phyloP scores from a whole-genome alignment of 2,888 invertebrate genomes.

The Phania funesta region DNA sequence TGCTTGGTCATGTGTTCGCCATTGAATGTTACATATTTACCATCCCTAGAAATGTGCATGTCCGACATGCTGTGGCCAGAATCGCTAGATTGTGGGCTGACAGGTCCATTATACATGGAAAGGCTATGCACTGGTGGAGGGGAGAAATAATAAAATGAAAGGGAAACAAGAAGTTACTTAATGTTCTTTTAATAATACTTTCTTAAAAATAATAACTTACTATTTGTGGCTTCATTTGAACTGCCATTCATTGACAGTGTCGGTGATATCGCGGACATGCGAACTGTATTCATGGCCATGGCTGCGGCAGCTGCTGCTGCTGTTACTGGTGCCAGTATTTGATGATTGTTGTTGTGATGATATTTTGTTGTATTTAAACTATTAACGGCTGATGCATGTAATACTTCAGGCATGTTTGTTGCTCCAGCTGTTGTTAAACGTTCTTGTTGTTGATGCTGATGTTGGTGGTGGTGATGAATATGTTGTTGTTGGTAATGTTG shows the following conservation, averaged over 20 bases:
- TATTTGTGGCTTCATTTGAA: constrained; percentile 76
- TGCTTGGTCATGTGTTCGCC: constrained; percentile 75
- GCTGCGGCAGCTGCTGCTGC: constrained; percentile 56
- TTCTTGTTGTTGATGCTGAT: constrained; percentile 51
- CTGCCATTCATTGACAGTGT: constrained; percentile 80
- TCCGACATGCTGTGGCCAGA: constrained; percentile 79
- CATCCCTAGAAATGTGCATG: constrained; percentile 64
- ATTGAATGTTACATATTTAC: constrained; percentile 65
- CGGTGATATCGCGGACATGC: constrained; percentile 79
- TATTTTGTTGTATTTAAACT: constrained; percentile 70
- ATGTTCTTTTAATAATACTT: background rate
- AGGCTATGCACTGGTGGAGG: constrained; percentile 72
- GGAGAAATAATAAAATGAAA: background rate
- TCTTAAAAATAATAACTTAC: constrained; percentile 64
- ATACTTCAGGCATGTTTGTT: constrained; percentile 74
- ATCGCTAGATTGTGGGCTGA: constrained; percentile 80
- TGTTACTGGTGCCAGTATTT: constrained; percentile 44
- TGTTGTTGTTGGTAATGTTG: constrained; percentile 39
- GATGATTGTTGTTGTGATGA: constrained; percentile 54
- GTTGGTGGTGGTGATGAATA: constrained; percentile 52
- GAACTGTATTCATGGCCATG: constrained; percentile 63
- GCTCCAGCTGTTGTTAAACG: constrained; percentile 41
- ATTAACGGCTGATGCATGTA: constrained; percentile 71
- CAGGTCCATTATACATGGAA: constrained; percentile 76
- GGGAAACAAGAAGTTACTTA: background rate